Evolutionary conservation across 2,888 invertebrate genomes (phyloP).

Genomic region (Phasia obesa): DNA sequence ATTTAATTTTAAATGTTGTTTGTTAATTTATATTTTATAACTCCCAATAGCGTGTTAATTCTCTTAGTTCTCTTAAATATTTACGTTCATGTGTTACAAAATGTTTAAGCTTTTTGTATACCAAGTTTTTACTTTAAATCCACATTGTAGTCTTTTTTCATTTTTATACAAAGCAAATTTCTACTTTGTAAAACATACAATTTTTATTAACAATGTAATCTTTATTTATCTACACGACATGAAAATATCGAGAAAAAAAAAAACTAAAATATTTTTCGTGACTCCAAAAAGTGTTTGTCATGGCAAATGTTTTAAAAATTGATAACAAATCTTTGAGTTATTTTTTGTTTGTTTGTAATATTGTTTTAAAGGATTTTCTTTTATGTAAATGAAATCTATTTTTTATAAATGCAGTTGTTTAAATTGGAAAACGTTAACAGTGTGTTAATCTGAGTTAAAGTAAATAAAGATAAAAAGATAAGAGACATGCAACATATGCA

Average conservation of each 20-base stretch:
- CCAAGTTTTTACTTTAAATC: neutral
- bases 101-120: neutral
- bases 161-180: neutral
- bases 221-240: constrained; percentile 30
- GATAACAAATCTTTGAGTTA: constrained; percentile 26
- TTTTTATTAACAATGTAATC: constrained; percentile 10
- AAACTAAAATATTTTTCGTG: neutral
- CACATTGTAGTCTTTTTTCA: neutral
- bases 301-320: constrained; percentile 34
- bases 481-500: constrained; percentile 8
- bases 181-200: neutral
- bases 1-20: neutral
- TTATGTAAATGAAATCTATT: neutral
- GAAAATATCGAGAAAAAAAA: neutral
- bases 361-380: constrained; percentile 27
- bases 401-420: neutral
- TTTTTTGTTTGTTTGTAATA: neutral
- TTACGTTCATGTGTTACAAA: neutral
- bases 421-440: constrained; percentile 2
- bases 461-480: constrained; percentile 26
- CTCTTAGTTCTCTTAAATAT: neutral
- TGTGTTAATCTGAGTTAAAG: neutral
- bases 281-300: constrained; percentile 12
- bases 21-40: neutral
- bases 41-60: neutral